A percentile compares a stretch with the other conserved stretches of the same genome.
These are phyloP conservation scores for Platycercus adscitus DNA, from an alignment of 2,113 vertebrate genomes.

Conservation along the genomic window DNA sequence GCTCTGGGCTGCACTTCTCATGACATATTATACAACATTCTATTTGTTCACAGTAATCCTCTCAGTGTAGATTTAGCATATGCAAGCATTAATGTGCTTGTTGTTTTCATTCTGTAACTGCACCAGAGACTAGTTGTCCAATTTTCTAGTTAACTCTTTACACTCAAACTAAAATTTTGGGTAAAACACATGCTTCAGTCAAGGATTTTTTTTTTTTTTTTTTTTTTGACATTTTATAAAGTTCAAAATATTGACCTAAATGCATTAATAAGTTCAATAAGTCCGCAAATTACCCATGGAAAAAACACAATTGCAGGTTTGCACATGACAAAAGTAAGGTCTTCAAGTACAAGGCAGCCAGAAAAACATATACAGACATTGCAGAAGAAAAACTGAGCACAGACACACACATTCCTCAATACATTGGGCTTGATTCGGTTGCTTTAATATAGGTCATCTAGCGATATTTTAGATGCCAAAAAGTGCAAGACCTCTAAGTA, in stretches of 20 bases:
- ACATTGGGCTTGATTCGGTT: not conserved
- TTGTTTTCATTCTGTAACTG: not conserved
- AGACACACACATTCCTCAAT: not conserved
- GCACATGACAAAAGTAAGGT: not conserved
- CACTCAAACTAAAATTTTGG: not conserved
- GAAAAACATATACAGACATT: not conserved
- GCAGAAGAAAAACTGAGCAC: not conserved
- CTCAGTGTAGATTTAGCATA: not conserved
- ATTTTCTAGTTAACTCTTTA: not conserved
- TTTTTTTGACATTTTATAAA: not conserved
- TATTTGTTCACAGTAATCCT: rapidly evolving
- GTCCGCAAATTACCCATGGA: not conserved
- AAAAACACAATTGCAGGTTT: not conserved
- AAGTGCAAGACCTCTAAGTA: not conserved
- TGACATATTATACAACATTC: not conserved
- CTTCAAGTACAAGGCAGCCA: not conserved
- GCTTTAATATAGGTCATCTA: not conserved
- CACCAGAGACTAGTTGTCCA: not conserved
- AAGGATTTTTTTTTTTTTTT: not conserved
- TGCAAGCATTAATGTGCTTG: not conserved
- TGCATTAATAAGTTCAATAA: not conserved
- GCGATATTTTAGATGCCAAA: not conserved
- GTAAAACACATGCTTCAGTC: not conserved
- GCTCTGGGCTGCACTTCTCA: not conserved
- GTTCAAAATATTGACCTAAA: not conserved